A percentile compares a stretch with the other conserved stretches of the same genome.
Conservation (phyloP, 1,140 invertebrate genomes). For the Pemphigus obesinymphae region DNA sequence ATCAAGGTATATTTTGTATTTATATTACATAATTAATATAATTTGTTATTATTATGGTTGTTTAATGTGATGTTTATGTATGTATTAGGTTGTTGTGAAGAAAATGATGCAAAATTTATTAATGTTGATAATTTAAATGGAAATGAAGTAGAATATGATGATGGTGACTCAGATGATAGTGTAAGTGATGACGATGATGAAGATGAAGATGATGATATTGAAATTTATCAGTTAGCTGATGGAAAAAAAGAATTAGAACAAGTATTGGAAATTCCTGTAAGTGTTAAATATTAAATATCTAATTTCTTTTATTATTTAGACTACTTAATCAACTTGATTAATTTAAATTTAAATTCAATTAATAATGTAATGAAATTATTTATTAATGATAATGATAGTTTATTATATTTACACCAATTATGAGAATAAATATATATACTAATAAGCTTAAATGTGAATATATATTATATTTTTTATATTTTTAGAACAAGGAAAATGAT, state of each 20-base stretch:
- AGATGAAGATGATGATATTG: constrained; percentile 56
- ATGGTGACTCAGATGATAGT: constrained; percentile 57
- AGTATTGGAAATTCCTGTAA: constrained; percentile 55
- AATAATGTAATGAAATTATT: no score
- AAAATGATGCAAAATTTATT: constrained; percentile 26
- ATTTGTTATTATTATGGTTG: background rate
- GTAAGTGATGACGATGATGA: constrained; percentile 60
- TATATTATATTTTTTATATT: background rate
- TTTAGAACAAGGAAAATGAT: constrained; percentile 52
- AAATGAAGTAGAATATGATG: constrained; percentile 46
- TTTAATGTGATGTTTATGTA: background rate
- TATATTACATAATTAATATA: background rate
- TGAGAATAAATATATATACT: no score
- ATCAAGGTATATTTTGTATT: constrained; percentile 60
- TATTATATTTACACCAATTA: no score
- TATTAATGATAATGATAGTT: no score
- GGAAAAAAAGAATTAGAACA: constrained; percentile 52
- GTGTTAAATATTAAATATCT: constrained; percentile 17
- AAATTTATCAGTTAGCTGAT: constrained; percentile 50
- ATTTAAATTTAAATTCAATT: no score
- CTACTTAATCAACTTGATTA: no score
- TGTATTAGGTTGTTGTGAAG: constrained; percentile 16
- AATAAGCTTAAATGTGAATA: no score
- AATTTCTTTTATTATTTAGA: background rate
- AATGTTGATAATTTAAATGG: constrained; percentile 44